Conservation (phyloP, 1,140 invertebrate genomes). For the Zaprionus davidi region DNA sequence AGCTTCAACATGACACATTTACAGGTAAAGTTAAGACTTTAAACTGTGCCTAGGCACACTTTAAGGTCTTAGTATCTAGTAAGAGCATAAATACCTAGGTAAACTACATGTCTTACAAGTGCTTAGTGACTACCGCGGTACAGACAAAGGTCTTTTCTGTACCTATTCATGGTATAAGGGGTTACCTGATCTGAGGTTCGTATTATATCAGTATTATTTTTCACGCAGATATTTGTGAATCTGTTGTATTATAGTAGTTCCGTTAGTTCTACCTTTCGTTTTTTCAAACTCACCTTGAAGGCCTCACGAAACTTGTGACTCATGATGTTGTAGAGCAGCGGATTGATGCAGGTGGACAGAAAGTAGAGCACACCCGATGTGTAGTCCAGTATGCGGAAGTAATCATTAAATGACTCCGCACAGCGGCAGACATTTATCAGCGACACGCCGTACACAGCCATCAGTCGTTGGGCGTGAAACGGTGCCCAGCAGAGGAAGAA, state of each 20-base stretch:
- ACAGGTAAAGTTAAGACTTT: no score
- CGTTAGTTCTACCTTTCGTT: rapidly evolving
- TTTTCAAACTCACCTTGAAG: constrained; percentile 87
- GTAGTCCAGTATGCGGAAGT: constrained; percentile 87
- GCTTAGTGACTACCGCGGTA: rapidly evolving
- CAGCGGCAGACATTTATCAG: constrained; percentile 80
- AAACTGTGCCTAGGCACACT: no score
- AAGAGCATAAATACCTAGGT: no score
- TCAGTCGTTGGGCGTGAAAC: constrained; percentile 94
- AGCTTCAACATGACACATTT: no score
- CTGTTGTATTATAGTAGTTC: neutral
- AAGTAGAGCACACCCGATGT: constrained; percentile 90
- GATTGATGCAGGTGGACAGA: constrained; percentile 91
- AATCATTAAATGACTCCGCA: constrained; percentile 85
- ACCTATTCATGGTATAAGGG: rapidly evolving
- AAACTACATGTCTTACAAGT: no score
- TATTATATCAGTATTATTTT: no score
- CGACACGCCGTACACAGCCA: constrained; percentile 88
- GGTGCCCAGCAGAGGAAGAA: constrained; percentile 98
- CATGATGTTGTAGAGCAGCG: constrained; percentile 94
- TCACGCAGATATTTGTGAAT: neutral
- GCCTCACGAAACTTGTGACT: constrained; percentile 93
- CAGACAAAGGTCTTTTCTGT: no score
- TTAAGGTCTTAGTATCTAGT: no score
- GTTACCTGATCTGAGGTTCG: no score